A percentile compares a stretch with the other conserved stretches of the same genome.
These are phyloP conservation scores for Tolypeutes matacus DNA, from an alignment of 2,797 vertebrate genomes.

Conservation along the genomic window DNA sequence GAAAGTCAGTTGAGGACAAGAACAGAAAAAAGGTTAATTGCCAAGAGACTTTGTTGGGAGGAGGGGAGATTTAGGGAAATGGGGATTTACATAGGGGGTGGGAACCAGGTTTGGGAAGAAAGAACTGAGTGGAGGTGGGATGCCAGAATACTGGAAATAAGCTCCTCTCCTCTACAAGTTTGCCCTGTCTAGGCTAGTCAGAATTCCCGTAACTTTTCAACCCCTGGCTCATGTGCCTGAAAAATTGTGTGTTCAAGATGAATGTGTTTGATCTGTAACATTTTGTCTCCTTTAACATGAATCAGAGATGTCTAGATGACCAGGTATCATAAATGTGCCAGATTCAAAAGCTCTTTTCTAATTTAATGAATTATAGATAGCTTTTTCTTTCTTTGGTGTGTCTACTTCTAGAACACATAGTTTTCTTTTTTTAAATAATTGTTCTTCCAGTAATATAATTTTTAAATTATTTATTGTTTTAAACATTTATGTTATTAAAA, in stretches of 20 bases:
- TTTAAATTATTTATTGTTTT: conserved; percentile 31
- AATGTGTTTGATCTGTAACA: not conserved
- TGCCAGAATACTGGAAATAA: conserved; percentile 38
- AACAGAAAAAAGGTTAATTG: conserved; percentile 24
- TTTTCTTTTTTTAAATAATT: conserved; percentile 49
- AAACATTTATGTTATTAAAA: conserved; percentile 51
- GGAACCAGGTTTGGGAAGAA: not conserved
- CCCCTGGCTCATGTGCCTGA: not conserved
- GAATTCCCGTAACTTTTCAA: not conserved
- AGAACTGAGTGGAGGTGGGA: not conserved
- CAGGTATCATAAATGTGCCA: not conserved
- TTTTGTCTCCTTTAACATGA: conserved; percentile 6
- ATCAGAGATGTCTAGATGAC: not conserved
- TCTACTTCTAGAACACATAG: not conserved
- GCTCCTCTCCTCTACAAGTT: not conserved
- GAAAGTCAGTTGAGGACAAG: conserved; percentile 13
- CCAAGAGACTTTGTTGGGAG: not conserved
- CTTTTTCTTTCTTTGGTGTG: not conserved
- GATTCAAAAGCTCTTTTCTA: conserved; percentile 16
- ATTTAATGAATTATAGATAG: conserved; percentile 19
- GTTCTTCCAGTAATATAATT: conserved; percentile 7
- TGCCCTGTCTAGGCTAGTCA: not conserved
- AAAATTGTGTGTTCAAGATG: not conserved
- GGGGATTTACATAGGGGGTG: not conserved
- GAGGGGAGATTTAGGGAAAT: no score